Evolutionary conservation across 1,140 invertebrate genomes (phyloP), one percentile per base, ranked within the genome.

Genomic region (Venturia canescens): DNA sequence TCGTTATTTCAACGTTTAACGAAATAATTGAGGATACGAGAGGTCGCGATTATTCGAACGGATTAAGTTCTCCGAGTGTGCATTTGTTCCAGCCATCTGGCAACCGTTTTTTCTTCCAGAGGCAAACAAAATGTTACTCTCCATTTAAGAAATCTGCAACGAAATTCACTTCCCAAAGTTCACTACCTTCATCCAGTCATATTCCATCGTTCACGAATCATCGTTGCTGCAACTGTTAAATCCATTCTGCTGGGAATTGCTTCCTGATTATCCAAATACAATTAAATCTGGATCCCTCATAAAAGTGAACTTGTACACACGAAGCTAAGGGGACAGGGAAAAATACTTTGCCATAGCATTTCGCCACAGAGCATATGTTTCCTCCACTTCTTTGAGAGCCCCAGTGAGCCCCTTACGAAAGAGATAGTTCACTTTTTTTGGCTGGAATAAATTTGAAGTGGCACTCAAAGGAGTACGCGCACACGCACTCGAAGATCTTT

Each of bases 1-100:
- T 80, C 75, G 60, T 67, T 80, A 34, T 83, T 75, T 79, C 38
- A 79, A 83, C 72, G 57, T 84, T 83, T 82, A 83, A 84, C 80
- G 53, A 79, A 84, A 84, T 84, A 83, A 82, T 82, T 83, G 82
- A 81, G 66, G 80, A 72, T 60, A 60, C 31, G 1, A 74, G n/a
- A 63, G 44, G 44, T 57, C 31, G 21, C 53, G 63, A 77, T 76
- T 44, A 77, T 78, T 72, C 71, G 79, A 74, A 71, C 74, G 29
- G 53, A 53, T 80, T 57, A 31, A 72, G 71, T 74, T 21, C 29
- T 74, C 38, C 31, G 60, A 63, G 60, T 31, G 16, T 16, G 31
- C 66, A 31, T 69, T 69, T 69, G 27, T 69, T 21, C 1, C 66
- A 29, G 26, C 29, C 66, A 69, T 69, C 66, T 63, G 60, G 60